Conservation (phyloP, 2,113 vertebrate genomes). For the Penelope pileata region DNA sequence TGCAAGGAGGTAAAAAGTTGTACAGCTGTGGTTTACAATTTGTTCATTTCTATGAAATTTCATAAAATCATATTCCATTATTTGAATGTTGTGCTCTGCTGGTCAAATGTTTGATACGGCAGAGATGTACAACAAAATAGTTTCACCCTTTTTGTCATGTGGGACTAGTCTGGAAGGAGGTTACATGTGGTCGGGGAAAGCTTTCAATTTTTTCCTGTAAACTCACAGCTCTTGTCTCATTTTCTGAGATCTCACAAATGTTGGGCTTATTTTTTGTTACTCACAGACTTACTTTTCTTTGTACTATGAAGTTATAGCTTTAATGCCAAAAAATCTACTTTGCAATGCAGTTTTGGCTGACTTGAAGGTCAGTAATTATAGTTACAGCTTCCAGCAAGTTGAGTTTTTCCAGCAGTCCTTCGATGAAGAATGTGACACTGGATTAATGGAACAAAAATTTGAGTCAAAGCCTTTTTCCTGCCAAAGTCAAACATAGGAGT, state of each 20-base stretch:
- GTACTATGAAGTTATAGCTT: neutral
- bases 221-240: neutral
- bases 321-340: conserved; percentile 43
- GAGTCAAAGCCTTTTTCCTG: conserved; percentile 33
- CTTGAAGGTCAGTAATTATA: conserved; percentile 48
- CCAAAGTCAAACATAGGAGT: conserved; percentile 17
- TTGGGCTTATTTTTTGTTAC: neutral
- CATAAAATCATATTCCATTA: neutral
- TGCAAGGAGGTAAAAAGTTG: neutral
- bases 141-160: neutral
- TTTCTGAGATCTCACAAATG: neutral
- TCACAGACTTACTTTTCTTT: neutral
- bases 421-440: conserved; percentile 37
- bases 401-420: conserved; percentile 64
- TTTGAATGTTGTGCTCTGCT: neutral
- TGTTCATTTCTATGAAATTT: neutral
- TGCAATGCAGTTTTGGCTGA: conserved; percentile 45
- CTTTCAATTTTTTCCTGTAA: neutral
- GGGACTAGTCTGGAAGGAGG: neutral
- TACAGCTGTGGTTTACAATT: neutral
- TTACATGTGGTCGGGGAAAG: neutral
- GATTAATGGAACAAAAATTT: conserved; percentile 45
- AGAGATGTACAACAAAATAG: neutral
- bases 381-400: conserved; percentile 59
- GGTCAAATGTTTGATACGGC: neutral